A percentile compares a stretch with the other conserved stretches of the same genome.
Conservation (phyloP, 2,113 vertebrate genomes). For the Baryphthengus martii region DNA sequence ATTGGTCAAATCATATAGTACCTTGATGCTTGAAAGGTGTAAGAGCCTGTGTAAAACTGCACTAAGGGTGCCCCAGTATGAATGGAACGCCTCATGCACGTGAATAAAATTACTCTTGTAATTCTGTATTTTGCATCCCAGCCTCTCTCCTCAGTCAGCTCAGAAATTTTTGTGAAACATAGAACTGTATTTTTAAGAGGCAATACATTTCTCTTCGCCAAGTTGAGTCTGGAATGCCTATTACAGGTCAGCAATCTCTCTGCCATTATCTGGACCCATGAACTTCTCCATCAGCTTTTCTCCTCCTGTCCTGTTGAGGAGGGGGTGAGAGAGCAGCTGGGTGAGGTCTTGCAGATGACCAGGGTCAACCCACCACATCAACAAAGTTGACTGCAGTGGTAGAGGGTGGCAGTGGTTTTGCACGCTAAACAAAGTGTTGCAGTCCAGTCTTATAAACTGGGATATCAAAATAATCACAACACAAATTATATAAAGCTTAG, state of each 20-base stretch:
- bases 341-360: background rate
- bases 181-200: background rate
- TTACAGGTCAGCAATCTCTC: background rate
- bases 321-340: accelerated
- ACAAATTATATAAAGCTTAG: background rate
- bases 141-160: background rate
- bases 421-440: background rate
- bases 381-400: accelerated
- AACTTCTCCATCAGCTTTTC: background rate
- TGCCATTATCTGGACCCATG: accelerated
- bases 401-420: background rate
- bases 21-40: background rate
- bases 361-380: background rate
- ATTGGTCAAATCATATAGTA: background rate
- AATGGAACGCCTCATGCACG: accelerated
- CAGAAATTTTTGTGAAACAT: background rate
- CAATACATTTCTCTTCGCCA: background rate
- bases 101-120: background rate
- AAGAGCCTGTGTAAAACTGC: background rate
- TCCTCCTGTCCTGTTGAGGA: background rate
- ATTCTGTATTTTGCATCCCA: background rate
- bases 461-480: background rate
- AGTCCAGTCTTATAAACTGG: background rate
- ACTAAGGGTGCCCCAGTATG: accelerated
- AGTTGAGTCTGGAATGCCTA: background rate